phyloP scores from a whole-genome alignment of 2,113 vertebrate genomes.

The Perca flavescens region DNA sequence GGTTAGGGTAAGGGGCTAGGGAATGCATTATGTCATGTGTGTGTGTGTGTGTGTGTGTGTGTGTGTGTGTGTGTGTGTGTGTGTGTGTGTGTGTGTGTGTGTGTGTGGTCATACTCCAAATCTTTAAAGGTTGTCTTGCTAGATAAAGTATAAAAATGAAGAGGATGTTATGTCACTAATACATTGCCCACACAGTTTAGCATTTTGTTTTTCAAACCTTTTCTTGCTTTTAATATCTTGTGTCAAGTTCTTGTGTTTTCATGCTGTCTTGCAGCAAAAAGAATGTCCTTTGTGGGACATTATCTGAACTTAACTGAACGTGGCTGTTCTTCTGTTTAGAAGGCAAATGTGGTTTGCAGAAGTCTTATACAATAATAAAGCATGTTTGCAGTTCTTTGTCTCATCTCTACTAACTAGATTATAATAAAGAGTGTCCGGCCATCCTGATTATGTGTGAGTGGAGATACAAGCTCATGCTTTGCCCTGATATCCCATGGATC shows the following conservation, averaged over 20 bases:
- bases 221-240: not conserved
- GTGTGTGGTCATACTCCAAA: not conserved
- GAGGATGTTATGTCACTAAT: not conserved
- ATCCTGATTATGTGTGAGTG: slow-evolving; percentile 22
- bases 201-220: not conserved
- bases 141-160: not conserved
- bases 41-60: too few species aligned
- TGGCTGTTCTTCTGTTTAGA: slow-evolving; percentile 2
- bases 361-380: slow-evolving; percentile 1
- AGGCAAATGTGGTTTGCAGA: slow-evolving; percentile 7
- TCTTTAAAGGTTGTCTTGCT: not conserved
- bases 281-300: too few species aligned
- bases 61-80: too few species aligned
- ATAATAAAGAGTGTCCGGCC: slow-evolving; percentile 14
- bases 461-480: slow-evolving; percentile 34
- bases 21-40: too few species aligned
- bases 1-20: too few species aligned
- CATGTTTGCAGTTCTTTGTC: not conserved
- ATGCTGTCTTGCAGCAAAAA: not conserved
- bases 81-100: too few species aligned
- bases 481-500: slow-evolving; percentile 41
- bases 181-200: not conserved
- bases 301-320: not conserved
- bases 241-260: not conserved
- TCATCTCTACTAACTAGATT: slow-evolving; percentile 20